phyloP scores from a whole-genome alignment of 2,797 vertebrate genomes.

The Anableps anableps region DNA sequence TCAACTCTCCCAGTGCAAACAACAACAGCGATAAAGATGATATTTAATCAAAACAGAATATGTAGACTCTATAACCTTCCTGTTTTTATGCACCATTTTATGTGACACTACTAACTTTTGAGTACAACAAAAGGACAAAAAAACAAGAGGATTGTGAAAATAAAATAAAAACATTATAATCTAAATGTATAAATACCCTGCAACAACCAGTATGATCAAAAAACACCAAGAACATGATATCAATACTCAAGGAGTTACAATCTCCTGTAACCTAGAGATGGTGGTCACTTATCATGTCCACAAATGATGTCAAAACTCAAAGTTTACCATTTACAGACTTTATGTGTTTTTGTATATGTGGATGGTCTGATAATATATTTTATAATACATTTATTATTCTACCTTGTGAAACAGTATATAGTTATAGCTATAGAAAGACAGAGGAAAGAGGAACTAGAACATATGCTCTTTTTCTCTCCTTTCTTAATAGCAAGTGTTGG shows the following conservation, averaged over 20 bases:
- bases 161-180: slow-evolving; percentile 37
- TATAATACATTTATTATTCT: slow-evolving; percentile 78
- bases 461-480: slow-evolving; percentile 28
- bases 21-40: not conserved
- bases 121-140: slow-evolving; percentile 68
- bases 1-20: slow-evolving; percentile 15
- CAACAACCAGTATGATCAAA: slow-evolving; percentile 77
- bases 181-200: slow-evolving; percentile 76
- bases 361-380: slow-evolving; percentile 63
- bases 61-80: slow-evolving; percentile 45
- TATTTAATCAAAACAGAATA: slow-evolving; percentile 12
- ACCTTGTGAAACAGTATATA: slow-evolving; percentile 64
- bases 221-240: slow-evolving; percentile 77
- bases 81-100: slow-evolving; percentile 71
- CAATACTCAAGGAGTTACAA: slow-evolving; percentile 76
- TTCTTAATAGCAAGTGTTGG: not conserved
- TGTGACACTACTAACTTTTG: slow-evolving; percentile 65
- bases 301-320: slow-evolving; percentile 71
- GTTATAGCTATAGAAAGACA: slow-evolving; percentile 63
- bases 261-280: slow-evolving; percentile 61
- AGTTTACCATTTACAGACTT: slow-evolving; percentile 78
- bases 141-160: slow-evolving; percentile 45
- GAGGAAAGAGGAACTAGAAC: slow-evolving; percentile 42
- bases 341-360: slow-evolving; percentile 69
- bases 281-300: slow-evolving; percentile 64